These are phyloP conservation scores for Picathartes gymnocephalus DNA, from an alignment of 2,113 vertebrate genomes.

Conservation along the genomic window DNA sequence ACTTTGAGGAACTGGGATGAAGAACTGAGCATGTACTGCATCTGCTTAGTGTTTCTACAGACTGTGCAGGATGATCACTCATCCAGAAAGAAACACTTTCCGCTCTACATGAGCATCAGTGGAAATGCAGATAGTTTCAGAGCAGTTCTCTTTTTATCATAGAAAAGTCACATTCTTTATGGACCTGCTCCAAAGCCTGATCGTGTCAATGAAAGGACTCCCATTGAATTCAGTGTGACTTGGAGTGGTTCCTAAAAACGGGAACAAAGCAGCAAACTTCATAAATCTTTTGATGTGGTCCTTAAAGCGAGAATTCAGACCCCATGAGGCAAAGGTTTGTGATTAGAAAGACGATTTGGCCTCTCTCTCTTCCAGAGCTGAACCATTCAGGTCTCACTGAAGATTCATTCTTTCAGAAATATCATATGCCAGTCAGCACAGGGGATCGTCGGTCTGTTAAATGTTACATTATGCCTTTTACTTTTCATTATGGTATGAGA, in stretches of 20 bases:
- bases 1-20: background rate
- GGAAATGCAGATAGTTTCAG: slow-evolving; percentile 6
- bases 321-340: slow-evolving; percentile 26
- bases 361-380: slow-evolving; percentile 4
- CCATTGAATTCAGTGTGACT: slow-evolving; percentile 26
- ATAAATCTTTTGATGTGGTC: slow-evolving; percentile 38
- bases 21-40: background rate
- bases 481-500: background rate
- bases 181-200: slow-evolving; percentile 10
- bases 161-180: background rate
- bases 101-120: background rate
- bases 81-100: background rate
- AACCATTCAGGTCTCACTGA: slow-evolving; percentile 4
- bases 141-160: background rate
- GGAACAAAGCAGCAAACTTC: slow-evolving; percentile 45
- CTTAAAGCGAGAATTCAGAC: slow-evolving; percentile 33
- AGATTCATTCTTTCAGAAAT: slow-evolving; percentile 3
- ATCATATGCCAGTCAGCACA: background rate
- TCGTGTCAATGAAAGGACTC: slow-evolving; percentile 8
- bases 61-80: background rate
- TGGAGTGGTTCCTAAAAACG: slow-evolving; percentile 32
- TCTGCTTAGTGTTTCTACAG: slow-evolving; percentile 29
- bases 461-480: background rate
- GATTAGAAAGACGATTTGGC: slow-evolving; percentile 18
- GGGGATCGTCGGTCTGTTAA: background rate